phyloP scores from a whole-genome alignment of 1,140 invertebrate species.

The Apis laboriosa region DNA sequence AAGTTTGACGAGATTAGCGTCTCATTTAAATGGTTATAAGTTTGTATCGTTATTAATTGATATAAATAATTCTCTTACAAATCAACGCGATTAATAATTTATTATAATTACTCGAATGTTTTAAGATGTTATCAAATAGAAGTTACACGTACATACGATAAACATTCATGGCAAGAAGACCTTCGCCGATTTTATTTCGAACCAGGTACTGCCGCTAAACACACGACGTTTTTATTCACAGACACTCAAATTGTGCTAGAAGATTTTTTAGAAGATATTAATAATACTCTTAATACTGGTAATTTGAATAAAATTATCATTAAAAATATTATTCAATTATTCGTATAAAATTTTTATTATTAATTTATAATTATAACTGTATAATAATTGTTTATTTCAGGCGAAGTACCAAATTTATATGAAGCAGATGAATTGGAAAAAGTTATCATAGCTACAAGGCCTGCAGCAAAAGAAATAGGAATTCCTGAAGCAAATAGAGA shows the following conservation, averaged over 20 bases:
- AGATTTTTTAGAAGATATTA: slow-evolving; percentile 95
- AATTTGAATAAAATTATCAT: slow-evolving; percentile 3
- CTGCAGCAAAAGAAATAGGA: slow-evolving; percentile 86
- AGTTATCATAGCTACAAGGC: slow-evolving; percentile 87
- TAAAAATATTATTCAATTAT: slow-evolving; percentile 19
- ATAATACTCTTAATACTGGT: slow-evolving; percentile 94
- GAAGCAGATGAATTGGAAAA: slow-evolving; percentile 92
- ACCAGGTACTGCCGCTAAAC: slow-evolving; percentile 87
- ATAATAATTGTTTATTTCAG: slow-evolving; percentile 69
- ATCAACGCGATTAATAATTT: background rate
- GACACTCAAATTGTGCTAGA: slow-evolving; percentile 96
- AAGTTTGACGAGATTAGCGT: slow-evolving; percentile 89
- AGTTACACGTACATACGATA: slow-evolving; percentile 90
- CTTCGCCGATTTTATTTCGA: slow-evolving; percentile 86
- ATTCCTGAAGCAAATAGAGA: slow-evolving; percentile 87
- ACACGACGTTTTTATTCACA: slow-evolving; percentile 93
- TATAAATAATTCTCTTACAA: background rate
- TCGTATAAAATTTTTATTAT: background rate
- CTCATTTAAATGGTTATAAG: slow-evolving; percentile 91
- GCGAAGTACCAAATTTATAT: slow-evolving; percentile 92
- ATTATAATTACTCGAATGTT: background rate
- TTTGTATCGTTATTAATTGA: slow-evolving; percentile 71
- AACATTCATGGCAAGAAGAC: slow-evolving; percentile 89
- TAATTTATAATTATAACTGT: background rate
- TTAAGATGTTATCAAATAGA: slow-evolving; percentile 92